phyloP scores from a whole-genome alignment of 2,113 vertebrate species.

The Sylvia atricapilla region DNA sequence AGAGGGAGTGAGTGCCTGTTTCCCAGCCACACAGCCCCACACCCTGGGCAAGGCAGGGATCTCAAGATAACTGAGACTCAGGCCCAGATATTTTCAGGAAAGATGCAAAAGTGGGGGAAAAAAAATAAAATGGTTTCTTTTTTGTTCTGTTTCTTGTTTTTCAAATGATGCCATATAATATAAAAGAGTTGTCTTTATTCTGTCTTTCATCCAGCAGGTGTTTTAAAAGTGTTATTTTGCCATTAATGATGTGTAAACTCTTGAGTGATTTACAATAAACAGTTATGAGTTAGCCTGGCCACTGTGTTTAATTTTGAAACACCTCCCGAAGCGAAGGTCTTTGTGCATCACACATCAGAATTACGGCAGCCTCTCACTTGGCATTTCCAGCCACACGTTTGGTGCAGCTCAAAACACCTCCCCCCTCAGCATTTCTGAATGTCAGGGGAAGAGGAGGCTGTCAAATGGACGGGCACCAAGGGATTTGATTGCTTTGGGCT shows the following conservation, averaged over 20 bases:
- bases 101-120: neutral
- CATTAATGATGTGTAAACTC: slow-evolving; percentile 65
- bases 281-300: slow-evolving; percentile 16
- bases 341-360: neutral
- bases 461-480: neutral
- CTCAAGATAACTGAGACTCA: neutral
- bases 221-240: slow-evolving; percentile 69
- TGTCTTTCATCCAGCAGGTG: slow-evolving; percentile 64
- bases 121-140: neutral
- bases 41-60: neutral
- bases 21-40: neutral
- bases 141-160: slow-evolving; percentile 32
- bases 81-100: slow-evolving; percentile 42
- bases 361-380: neutral
- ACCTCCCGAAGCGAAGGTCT: neutral
- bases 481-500: neutral
- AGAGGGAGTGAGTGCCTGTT: neutral
- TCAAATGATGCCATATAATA: slow-evolving; percentile 27
- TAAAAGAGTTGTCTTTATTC: slow-evolving; percentile 53
- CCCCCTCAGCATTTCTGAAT: neutral
- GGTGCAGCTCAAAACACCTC: neutral
- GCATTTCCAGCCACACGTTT: neutral
- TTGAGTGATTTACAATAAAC: slow-evolving; percentile 75
- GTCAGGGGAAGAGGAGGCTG: neutral
- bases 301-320: neutral